These are phyloP conservation scores for Antennarius striatus DNA, from an alignment of 2,113 vertebrate genomes.

Conservation along the genomic window DNA sequence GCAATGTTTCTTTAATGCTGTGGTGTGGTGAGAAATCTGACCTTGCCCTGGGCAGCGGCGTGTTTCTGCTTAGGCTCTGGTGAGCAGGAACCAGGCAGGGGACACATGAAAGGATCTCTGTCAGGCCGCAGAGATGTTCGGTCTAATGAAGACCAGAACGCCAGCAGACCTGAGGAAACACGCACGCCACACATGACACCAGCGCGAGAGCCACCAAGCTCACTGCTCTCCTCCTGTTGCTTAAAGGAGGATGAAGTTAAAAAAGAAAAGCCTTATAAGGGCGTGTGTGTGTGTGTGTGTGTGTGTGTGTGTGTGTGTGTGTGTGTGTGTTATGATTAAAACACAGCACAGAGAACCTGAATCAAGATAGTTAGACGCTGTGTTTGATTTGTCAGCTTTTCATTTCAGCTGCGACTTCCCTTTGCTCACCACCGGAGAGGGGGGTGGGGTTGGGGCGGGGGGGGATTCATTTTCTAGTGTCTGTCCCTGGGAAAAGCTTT, in stretches of 20 bases:
- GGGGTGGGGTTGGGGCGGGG: too few relatives aligned
- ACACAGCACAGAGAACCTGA: constrained; percentile 1
- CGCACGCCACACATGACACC: constrained; percentile 56
- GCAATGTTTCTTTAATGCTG: constrained; percentile 69
- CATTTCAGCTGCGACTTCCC: constrained; percentile 17
- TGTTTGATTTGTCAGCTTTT: constrained; percentile 24
- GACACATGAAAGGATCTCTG: constrained; percentile 78
- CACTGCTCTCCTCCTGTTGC: constrained; percentile 28
- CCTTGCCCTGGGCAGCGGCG: constrained; percentile 76
- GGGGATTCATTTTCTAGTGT: constrained; percentile 12
- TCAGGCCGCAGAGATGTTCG: constrained; percentile 75
- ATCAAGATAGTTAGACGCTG: constrained; percentile 21
- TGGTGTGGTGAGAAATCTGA: constrained; percentile 71
- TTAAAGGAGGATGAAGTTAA: constrained; percentile 24
- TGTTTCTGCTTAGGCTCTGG: constrained; percentile 81
- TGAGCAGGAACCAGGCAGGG: constrained; percentile 71
- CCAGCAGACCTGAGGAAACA: constrained; percentile 60
- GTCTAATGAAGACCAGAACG: constrained; percentile 81
- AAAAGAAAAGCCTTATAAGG: constrained; percentile 18
- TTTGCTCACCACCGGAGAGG: constrained; percentile 16
- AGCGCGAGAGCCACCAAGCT: constrained; percentile 35
- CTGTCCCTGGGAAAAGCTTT: constrained; percentile 28
- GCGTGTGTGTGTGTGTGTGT: constrained; percentile 10
- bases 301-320: constrained; percentile 14
- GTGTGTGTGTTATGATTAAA: constrained; percentile 40